phyloP scores from a whole-genome alignment of 2,113 vertebrate genomes.

The Chloroceryle aenea region DNA sequence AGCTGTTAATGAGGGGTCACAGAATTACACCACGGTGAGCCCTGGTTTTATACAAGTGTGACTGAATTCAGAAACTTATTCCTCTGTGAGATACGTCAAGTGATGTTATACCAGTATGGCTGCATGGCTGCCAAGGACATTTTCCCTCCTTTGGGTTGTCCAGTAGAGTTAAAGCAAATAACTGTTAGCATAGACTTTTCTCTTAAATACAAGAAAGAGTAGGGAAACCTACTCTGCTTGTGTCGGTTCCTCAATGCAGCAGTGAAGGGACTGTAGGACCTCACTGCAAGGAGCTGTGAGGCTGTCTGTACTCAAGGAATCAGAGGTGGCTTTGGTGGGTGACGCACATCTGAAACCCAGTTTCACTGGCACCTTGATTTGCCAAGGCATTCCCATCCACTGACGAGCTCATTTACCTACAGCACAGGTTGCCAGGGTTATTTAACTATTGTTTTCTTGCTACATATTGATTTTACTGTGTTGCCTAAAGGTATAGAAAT shows the following conservation, averaged over 20 bases:
- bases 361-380: background rate
- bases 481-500: conserved; percentile 50
- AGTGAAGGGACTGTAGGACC: background rate
- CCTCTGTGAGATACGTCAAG: background rate
- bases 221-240: background rate
- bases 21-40: background rate
- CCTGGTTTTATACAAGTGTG: background rate
- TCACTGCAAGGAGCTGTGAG: fast-evolving
- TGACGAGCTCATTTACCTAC: background rate
- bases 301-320: background rate
- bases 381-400: background rate
- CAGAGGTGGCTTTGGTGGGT: background rate
- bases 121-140: background rate
- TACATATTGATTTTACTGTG: conserved; percentile 43
- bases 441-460: conserved; percentile 20
- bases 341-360: background rate
- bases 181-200: background rate
- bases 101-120: fast-evolving
- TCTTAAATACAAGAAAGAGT: background rate
- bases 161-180: background rate
- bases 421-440: background rate
- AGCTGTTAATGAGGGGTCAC: background rate
- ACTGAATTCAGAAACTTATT: background rate
- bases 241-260: background rate
- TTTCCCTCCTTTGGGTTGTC: background rate